These are phyloP conservation scores for Sceloporus tristichus DNA, from an alignment of 2,113 vertebrate genomes.

Conservation along the genomic window DNA sequence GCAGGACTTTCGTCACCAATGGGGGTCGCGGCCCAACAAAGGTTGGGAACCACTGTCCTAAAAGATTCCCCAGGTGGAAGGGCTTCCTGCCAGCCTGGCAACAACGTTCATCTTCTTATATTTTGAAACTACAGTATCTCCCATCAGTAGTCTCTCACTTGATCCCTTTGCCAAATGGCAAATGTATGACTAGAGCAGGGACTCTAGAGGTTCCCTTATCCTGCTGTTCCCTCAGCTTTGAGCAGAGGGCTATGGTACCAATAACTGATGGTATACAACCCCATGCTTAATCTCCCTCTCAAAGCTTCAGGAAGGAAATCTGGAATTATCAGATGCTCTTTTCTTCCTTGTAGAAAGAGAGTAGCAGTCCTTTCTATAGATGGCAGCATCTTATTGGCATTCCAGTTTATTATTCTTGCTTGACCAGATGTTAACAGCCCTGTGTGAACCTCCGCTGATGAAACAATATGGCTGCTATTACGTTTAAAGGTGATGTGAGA, in stretches of 20 bases:
- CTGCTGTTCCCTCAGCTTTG: not conserved
- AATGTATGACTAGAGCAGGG: not conserved
- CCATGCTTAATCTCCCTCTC: not conserved
- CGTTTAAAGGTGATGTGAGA: not conserved
- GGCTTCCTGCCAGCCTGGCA: not conserved
- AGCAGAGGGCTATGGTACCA: not conserved
- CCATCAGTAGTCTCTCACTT: not conserved
- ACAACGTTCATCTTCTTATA: not conserved
- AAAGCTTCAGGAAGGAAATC: not conserved
- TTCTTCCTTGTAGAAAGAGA: not conserved
- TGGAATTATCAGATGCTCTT: not conserved
- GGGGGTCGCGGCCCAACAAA: too few relatives aligned
- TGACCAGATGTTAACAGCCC: not conserved
- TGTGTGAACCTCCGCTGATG: not conserved
- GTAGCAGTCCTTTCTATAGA: not conserved
- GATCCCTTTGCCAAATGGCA: not conserved
- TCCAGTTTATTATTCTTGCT: not conserved
- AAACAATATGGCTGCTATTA: not conserved
- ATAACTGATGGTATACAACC: not conserved
- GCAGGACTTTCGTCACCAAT: too few relatives aligned
- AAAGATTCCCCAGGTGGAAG: not conserved
- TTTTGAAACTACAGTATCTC: not conserved
- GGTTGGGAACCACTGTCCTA: too few relatives aligned
- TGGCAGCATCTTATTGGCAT: not conserved
- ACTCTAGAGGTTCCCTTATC: not conserved